A percentile compares a stretch with the other conserved stretches of the same genome.
Conservation (phyloP, 2,888 invertebrate genomes). For the Mythimna pallens region DNA sequence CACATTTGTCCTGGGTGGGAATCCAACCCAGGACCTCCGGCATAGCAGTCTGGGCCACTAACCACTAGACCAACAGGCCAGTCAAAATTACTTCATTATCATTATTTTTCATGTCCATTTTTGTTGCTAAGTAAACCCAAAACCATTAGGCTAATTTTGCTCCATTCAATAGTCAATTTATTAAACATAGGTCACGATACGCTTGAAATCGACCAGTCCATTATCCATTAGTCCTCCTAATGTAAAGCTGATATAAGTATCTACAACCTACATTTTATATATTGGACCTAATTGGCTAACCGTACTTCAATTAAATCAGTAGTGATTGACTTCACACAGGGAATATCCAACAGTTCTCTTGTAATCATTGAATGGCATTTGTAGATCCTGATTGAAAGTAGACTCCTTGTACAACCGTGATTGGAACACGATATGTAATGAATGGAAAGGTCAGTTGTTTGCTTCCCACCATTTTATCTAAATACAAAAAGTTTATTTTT, state of each 20-base stretch:
- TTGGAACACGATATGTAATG: conserved; percentile 1
- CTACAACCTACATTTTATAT: background rate
- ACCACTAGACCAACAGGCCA: too few relatives aligned
- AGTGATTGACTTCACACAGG: conserved; percentile 5
- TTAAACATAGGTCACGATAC: background rate
- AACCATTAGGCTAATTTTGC: background rate
- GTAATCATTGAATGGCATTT: conserved; percentile 15
- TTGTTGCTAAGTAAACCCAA: background rate
- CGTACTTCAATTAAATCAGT: conserved; percentile 12
- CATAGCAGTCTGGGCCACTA: too few relatives aligned
- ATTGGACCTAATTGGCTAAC: conserved; percentile 9
- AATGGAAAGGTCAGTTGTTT: background rate
- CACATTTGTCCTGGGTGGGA: too few relatives aligned
- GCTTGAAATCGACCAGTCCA: background rate
- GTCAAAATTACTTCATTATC: background rate
- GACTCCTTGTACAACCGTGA: conserved; percentile 2
- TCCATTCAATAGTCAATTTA: background rate
- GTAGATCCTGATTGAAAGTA: conserved; percentile 25
- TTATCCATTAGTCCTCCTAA: background rate
- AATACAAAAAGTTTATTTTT: too few relatives aligned
- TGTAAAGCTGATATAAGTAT: background rate
- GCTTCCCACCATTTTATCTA: too few relatives aligned
- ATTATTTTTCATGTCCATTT: background rate
- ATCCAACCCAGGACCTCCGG: too few relatives aligned
- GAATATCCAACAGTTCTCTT: conserved; percentile 3